Evolutionary conservation across 2,113 vertebrate genomes (phyloP).

Genomic region (Sturnira hondurensis): DNA sequence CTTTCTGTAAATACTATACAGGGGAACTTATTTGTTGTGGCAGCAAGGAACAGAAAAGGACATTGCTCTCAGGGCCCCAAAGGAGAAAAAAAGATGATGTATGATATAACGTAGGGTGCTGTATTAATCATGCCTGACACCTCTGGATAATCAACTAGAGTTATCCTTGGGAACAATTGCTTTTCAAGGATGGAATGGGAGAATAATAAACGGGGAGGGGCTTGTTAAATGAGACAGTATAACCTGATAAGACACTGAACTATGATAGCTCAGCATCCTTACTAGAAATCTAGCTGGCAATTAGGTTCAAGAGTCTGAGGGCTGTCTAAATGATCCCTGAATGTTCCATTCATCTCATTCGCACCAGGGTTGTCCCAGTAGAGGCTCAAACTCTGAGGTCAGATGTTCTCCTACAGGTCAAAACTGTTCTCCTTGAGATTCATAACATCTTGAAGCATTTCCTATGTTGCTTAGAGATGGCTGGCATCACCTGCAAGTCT

Average conservation of each 20-base stretch:
- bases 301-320: conserved; percentile 56
- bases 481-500: conserved; percentile 52
- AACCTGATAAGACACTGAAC: conserved; percentile 54
- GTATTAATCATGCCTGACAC: conserved; percentile 84
- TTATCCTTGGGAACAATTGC: conserved; percentile 80
- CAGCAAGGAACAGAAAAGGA: conserved; percentile 80
- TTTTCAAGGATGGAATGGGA: conserved; percentile 82
- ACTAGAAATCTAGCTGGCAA: conserved; percentile 68
- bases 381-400: conserved; percentile 48
- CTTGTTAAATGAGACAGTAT: conserved; percentile 61
- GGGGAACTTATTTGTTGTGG: conserved; percentile 81
- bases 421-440: conserved; percentile 62
- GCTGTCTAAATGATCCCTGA: conserved; percentile 5
- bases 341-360: conserved; percentile 44
- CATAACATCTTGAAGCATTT: conserved; percentile 58
- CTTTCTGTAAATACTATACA: conserved; percentile 84
- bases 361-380: conserved; percentile 33
- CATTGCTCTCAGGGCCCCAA: conserved; percentile 68
- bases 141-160: conserved; percentile 82
- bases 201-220: conserved; percentile 75
- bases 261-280: conserved; percentile 60
- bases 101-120: conserved; percentile 74
- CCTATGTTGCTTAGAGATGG: conserved; percentile 35
- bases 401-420: conserved; percentile 53
- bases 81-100: conserved; percentile 77